These are phyloP conservation scores for Malurus alboscapulatus DNA, from an alignment of 2,113 vertebrate species.

Conservation along the genomic window DNA sequence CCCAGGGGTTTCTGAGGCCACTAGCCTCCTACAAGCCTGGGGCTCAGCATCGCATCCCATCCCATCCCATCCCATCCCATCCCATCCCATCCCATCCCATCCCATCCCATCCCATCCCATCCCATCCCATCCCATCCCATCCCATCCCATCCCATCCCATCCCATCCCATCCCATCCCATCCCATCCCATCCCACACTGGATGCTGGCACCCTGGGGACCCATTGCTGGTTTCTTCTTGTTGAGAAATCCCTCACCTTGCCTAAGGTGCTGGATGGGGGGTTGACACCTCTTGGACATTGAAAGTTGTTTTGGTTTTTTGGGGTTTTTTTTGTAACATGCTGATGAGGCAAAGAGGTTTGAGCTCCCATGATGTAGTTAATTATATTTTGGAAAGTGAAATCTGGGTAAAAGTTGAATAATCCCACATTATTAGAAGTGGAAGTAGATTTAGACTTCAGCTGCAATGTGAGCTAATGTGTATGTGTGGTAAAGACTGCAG, in stretches of 20 bases:
- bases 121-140: background rate
- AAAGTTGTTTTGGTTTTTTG: background rate
- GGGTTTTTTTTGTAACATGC: background rate
- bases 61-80: background rate
- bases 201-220: background rate
- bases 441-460: background rate
- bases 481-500: background rate
- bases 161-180: background rate
- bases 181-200: background rate
- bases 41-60: too few species aligned
- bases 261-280: background rate
- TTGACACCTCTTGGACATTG: background rate
- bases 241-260: background rate
- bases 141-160: background rate
- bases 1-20: background rate
- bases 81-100: background rate
- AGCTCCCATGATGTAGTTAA: background rate
- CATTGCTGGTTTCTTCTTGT: background rate
- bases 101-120: background rate
- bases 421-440: background rate
- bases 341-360: background rate
- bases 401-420: background rate
- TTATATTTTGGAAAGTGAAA: background rate
- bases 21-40: background rate
- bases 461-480: background rate